Conservation (phyloP, 2,888 invertebrate species). For the Peribatodes rhomboidaria region DNA sequence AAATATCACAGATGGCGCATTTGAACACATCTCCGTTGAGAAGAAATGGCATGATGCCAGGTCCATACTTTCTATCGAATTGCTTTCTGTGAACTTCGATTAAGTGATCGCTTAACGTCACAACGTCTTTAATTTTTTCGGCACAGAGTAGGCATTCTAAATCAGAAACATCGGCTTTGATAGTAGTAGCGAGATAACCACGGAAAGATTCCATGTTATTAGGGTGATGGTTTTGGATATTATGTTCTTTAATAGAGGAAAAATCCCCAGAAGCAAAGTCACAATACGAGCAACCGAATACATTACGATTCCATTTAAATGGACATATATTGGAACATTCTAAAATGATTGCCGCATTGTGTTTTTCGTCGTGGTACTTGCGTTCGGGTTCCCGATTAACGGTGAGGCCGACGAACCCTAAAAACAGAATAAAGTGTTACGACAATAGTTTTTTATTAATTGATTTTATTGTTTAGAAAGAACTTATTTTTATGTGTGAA, state of each 20-base stretch:
- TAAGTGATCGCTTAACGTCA: slow-evolving; percentile 67
- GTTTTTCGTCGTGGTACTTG: slow-evolving; percentile 74
- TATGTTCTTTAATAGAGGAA: not conserved
- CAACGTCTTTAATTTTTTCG: slow-evolving; percentile 55
- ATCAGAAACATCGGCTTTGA: too few species aligned
- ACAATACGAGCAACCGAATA: slow-evolving; percentile 72
- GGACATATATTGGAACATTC: slow-evolving; percentile 76
- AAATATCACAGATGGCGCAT: slow-evolving; percentile 67
- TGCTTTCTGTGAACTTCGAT: slow-evolving; percentile 61
- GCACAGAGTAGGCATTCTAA: slow-evolving; percentile 57
- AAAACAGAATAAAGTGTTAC: slow-evolving; percentile 73
- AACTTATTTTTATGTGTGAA: too few species aligned
- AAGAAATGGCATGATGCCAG: slow-evolving; percentile 70
- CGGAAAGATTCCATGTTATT: not conserved
- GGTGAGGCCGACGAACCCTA: slow-evolving; percentile 67
- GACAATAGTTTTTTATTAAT: not conserved
- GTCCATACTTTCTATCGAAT: slow-evolving; percentile 58
- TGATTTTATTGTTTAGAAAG: not conserved
- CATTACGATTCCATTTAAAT: slow-evolving; percentile 73
- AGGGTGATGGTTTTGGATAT: too few species aligned
- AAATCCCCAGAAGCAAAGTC: slow-evolving; percentile 33
- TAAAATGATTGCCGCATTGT: slow-evolving; percentile 75
- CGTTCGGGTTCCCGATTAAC: slow-evolving; percentile 72
- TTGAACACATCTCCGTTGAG: slow-evolving; percentile 58
- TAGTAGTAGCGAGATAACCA: too few species aligned